Percentiles rank a stretch among this genome's conserved stretches.
Evolutionary conservation across 1,140 invertebrate genomes (phyloP).

Genomic region (Euwallacea fornicatus): DNA sequence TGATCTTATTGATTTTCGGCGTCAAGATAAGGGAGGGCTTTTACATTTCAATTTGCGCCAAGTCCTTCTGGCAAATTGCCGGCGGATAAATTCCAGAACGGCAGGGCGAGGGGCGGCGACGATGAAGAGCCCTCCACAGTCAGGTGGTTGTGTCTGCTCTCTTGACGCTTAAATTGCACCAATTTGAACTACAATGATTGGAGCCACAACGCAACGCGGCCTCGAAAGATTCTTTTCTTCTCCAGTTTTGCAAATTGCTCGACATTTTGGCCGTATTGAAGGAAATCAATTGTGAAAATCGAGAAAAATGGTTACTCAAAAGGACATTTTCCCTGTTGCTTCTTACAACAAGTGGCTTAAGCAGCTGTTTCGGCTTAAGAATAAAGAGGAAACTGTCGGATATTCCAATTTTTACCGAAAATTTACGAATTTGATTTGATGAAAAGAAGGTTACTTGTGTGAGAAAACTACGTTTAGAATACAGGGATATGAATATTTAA

Average conservation of each 20-base stretch:
- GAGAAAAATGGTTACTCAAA: background rate
- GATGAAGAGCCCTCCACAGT: slow-evolving; percentile 51
- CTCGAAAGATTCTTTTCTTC: slow-evolving; percentile 30
- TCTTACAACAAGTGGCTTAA: too few species aligned
- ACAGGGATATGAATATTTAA: too few species aligned
- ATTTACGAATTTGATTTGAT: too few species aligned
- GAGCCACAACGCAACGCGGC: slow-evolving; percentile 9
- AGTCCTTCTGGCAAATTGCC: slow-evolving; percentile 52
- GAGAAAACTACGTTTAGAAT: too few species aligned
- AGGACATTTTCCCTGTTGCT: too few species aligned
- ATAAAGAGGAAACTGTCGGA: too few species aligned
- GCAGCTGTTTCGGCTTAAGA: too few species aligned
- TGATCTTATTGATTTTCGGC: slow-evolving; percentile 40
- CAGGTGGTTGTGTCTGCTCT: slow-evolving; percentile 53
- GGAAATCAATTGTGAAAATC: slow-evolving; percentile 32
- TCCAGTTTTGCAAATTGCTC: slow-evolving; percentile 32
- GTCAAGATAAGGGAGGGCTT: slow-evolving; percentile 39
- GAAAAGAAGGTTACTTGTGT: too few species aligned
- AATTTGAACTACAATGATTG: slow-evolving; percentile 41
- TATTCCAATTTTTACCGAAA: too few species aligned
- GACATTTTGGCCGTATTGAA: slow-evolving; percentile 19
- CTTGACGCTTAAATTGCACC: slow-evolving; percentile 51
- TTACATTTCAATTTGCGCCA: slow-evolving; percentile 52
- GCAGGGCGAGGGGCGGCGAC: slow-evolving; percentile 36
- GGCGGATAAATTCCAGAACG: slow-evolving; percentile 46